These are phyloP conservation scores for Apamea epomidion DNA, from an alignment of 2,888 invertebrate genomes.

Conservation along the genomic window DNA sequence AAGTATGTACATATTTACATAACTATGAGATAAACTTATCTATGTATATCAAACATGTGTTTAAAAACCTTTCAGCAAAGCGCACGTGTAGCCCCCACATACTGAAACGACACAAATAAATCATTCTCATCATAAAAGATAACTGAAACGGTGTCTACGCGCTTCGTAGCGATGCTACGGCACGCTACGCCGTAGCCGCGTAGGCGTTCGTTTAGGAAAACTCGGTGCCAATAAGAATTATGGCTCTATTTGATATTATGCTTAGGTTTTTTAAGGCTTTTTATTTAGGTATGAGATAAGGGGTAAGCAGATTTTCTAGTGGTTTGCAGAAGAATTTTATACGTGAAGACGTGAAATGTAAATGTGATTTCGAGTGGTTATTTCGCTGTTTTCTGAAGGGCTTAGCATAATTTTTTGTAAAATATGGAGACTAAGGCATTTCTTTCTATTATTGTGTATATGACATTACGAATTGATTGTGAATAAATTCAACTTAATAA, in stretches of 20 bases:
- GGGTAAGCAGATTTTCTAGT: conserved; percentile 40
- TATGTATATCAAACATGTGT: conserved; percentile 13
- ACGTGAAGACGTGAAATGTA: neutral
- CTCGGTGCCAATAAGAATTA: conserved; percentile 56
- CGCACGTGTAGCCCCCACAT: conserved; percentile 49
- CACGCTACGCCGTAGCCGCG: conserved; percentile 68
- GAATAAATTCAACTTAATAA: neutral
- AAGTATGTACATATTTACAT: neutral
- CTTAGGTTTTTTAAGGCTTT: conserved; percentile 41
- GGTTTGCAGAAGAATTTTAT: conserved; percentile 28
- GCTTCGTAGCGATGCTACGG: conserved; percentile 61
- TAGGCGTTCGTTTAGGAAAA: conserved; percentile 58
- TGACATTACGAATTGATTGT: neutral
- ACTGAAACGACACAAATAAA: conserved; percentile 61
- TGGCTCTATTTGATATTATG: conserved; percentile 58
- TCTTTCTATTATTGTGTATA: neutral
- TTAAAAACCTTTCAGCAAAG: conserved; percentile 51
- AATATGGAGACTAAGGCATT: neutral
- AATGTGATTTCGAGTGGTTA: neutral
- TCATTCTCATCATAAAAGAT: conserved; percentile 63
- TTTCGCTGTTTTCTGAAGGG: neutral
- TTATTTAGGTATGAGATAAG: conserved; percentile 12
- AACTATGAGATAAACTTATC: neutral
- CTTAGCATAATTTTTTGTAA: neutral
- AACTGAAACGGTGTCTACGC: conserved; percentile 62